Base-by-base conservation (phyloP, 2,888 invertebrate genomes). In the Andrena chrysosceles region DNA sequence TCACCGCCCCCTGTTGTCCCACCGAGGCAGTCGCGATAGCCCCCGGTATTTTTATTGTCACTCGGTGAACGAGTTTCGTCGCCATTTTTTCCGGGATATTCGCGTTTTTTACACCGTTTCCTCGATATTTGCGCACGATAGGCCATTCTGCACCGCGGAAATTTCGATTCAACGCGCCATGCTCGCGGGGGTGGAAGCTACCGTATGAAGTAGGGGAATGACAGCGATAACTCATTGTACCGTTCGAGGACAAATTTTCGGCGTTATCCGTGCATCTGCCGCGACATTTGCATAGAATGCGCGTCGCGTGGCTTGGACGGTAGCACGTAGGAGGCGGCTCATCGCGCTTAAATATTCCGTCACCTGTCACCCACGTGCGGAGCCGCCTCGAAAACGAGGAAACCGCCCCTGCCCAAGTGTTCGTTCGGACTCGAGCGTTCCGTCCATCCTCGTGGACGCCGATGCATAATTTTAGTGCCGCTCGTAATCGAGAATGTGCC, bases 211-310 rank as follows among this genome's bases (percentile, higher is more conserved):
- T 16, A 4, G 48, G 26, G 48, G 35, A 13, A 26, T 33, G 52
- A 20, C 13, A 10, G 52, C n/a, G 67, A 54, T 64, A 72, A 72
- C 26, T 52, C 68, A 33, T 74, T 60, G 54, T 59, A 35, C 16
- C 33, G 71, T 70, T 60, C 54, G 63, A 3, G 60, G 67, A 84
- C 76, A 78, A 85, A 85, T 87, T 89, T 89, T 86, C 84, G 72
- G 69, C 54, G 84, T 84, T 87, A 84, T 85, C 83, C 78, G 73
- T 83, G 89, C 92, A 93, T 93, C 93, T 93, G 93, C 87, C 87
- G 76, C 49, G 42, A 26, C 85, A 93, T 93, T 93, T 91, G 90
- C 92, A 93, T 93, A 93, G 91, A 92, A 92, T 92, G 90, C 91
- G 89, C 89, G 91, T 92, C 92, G 93, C 93, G 92, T 92, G 91